Evolutionary conservation across 2,797 vertebrate genomes (phyloP).

Genomic region (Melanotaenia parkinsoni): DNA sequence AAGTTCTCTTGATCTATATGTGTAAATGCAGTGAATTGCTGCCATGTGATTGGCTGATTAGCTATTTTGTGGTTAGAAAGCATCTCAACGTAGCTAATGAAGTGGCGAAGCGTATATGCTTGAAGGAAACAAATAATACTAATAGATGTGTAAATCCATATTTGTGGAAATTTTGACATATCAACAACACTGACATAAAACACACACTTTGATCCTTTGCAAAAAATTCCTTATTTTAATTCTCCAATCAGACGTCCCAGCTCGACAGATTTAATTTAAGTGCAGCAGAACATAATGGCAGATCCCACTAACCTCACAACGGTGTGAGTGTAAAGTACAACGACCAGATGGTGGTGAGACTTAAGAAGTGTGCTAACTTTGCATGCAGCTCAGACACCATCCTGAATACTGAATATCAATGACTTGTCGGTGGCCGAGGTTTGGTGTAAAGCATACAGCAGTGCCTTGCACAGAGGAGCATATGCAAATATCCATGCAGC

Average conservation of each 20-base stretch:
- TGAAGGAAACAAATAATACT: neutral
- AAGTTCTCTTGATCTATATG: too few species aligned
- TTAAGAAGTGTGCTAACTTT: constrained; percentile 38
- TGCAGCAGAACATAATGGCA: constrained; percentile 29
- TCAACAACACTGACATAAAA: neutral
- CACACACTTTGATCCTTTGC: neutral
- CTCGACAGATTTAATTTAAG: constrained; percentile 6
- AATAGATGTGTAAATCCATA: neutral
- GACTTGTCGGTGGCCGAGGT: constrained; percentile 52
- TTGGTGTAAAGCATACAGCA: constrained; percentile 47
- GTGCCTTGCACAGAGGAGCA: constrained; percentile 29
- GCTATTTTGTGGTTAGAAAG: too few species aligned
- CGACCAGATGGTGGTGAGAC: constrained; percentile 27
- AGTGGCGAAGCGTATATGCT: too few species aligned
- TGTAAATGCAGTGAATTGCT: too few species aligned
- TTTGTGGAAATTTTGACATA: neutral
- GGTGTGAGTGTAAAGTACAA: constrained; percentile 25
- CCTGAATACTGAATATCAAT: constrained; percentile 70
- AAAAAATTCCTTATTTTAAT: neutral
- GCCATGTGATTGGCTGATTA: too few species aligned
- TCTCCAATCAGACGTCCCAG: neutral
- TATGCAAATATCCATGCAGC: constrained; percentile 58
- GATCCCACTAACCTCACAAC: constrained; percentile 20
- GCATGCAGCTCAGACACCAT: constrained; percentile 54
- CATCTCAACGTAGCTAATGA: too few species aligned